Evolutionary conservation across 1,140 invertebrate genomes (phyloP).

Genomic region (Trissolcus basalis): DNA sequence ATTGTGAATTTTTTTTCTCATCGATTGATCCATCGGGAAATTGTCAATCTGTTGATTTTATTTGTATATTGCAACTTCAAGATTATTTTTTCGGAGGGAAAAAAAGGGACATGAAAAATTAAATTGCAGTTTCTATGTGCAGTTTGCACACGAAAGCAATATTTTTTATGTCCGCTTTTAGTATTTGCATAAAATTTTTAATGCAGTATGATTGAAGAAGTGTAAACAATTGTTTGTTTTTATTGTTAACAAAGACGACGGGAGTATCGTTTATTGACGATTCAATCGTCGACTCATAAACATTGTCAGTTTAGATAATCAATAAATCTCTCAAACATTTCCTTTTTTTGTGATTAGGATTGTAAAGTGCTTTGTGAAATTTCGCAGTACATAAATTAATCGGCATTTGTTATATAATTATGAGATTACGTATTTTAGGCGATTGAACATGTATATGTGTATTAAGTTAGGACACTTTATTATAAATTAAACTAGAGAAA

Average conservation of each 20-base stretch:
- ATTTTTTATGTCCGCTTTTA: constrained; percentile 19
- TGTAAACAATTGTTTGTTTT: constrained; percentile 32
- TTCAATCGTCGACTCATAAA: constrained; percentile 17
- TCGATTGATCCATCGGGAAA: constrained; percentile 13
- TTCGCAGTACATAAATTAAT: constrained; percentile 48
- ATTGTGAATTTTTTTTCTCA: constrained; percentile 3
- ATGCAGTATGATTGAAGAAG: constrained; percentile 12
- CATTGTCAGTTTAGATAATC: constrained; percentile 21
- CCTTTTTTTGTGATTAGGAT: constrained; percentile 13
- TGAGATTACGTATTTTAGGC: constrained; percentile 55
- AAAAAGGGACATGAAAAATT: constrained; percentile 12
- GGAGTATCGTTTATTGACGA: constrained; percentile 1
- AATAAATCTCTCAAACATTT: constrained; percentile 7
- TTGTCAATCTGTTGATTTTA: constrained; percentile 33
- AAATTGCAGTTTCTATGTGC: no score
- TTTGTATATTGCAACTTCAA: constrained; percentile 42
- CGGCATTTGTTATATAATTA: constrained; percentile 56
- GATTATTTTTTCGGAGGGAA: constrained; percentile 12
- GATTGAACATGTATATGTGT: constrained; percentile 55
- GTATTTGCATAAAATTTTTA: neutral
- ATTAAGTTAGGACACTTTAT: constrained; percentile 53
- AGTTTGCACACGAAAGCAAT: neutral
- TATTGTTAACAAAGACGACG: constrained; percentile 25
- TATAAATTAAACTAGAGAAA: constrained; percentile 50
- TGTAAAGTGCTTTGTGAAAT: constrained; percentile 54